Evolutionary conservation across 2,113 vertebrate species (phyloP), one percentile per base, ranked within the genome.

Genomic region (Malaclemys terrapin): DNA sequence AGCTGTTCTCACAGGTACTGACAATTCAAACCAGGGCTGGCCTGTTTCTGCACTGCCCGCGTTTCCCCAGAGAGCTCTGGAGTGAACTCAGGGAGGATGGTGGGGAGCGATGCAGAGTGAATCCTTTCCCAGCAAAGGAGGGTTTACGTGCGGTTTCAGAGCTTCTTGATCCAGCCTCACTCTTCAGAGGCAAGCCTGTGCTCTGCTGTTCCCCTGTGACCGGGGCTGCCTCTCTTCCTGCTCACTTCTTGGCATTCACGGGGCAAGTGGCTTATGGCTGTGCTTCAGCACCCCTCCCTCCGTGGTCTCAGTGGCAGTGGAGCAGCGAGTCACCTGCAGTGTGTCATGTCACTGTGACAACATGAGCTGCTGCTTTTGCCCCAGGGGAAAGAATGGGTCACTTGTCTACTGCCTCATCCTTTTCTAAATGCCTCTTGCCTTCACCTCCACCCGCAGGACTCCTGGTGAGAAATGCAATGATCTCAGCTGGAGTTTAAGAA

Each of bases 11-110:
- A 6, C 86, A 10, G 3, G 53, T 3, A 89, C 92, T 88, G 53
- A 75, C 89, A 5, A 9, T 38, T 79, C 84, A 1, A 6, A 72
- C n/a, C 93, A 6, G 75, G 80, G 82, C 79, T 54, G 72, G 79
- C 56, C 76, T 52, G 85, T 75, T 91, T 75, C 59, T 2, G 0
- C 14, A 22, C 1, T 4, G 24, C 50, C 8, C 12, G 0, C 1
- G 25, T 42, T 56, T 27, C 84, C 87, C 81, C 10, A 0, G 65
- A 87, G 69, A 91, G 88, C 56, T 47, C 84, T 31, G 1, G 62
- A 35, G 4, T 22, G 50, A 35, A 76, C n/a, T 52, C 5, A 1
- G 47, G 80, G 69, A 6, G 78, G 25, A 38, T 38, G 56, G 47
- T n/a, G 20, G 49, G 75, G 78, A 65, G 85, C 62, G 8, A 53